Conservation (phyloP, 2,113 vertebrate genomes). For the Mellivora capensis region DNA sequence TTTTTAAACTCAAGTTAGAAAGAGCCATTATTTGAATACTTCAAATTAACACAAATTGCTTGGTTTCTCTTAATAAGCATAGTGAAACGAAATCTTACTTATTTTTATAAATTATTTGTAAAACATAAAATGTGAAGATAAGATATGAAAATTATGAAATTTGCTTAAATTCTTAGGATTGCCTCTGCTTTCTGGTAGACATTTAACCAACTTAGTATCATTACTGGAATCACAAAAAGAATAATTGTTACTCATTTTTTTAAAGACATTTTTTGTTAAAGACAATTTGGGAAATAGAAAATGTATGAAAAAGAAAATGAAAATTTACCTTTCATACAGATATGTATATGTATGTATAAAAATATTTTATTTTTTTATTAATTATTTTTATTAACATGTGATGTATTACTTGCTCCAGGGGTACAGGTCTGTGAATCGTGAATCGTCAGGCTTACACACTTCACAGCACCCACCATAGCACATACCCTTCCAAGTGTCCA, state of each 20-base stretch:
- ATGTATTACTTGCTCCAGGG: too few relatives aligned
- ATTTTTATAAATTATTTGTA: constrained; percentile 8
- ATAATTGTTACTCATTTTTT: not conserved
- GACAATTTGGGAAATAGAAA: not conserved
- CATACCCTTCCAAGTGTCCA: too few relatives aligned
- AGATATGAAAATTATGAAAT: not conserved
- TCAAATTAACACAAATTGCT: not conserved
- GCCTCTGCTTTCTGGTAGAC: not conserved
- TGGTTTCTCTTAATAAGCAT: not conserved
- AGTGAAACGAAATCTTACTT: not conserved
- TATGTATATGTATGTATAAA: not conserved
- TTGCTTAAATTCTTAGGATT: not conserved
- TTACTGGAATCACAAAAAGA: not conserved
- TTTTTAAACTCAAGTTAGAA: not conserved
- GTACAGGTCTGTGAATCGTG: too few relatives aligned
- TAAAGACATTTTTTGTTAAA: not conserved
- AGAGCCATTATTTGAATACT: not conserved
- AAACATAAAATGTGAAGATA: constrained; percentile 8
- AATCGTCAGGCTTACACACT: too few relatives aligned
- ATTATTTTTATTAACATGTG: too few relatives aligned
- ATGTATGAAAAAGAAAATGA: not conserved
- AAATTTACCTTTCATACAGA: not conserved
- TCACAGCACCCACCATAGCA: too few relatives aligned
- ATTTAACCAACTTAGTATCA: not conserved
- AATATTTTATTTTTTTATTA: too few relatives aligned